A percentile compares a stretch with the other conserved stretches of the same genome.
These are phyloP conservation scores for Cheirogaleus medius DNA, from an alignment of 2,113 vertebrate species.

Conservation along the genomic window DNA sequence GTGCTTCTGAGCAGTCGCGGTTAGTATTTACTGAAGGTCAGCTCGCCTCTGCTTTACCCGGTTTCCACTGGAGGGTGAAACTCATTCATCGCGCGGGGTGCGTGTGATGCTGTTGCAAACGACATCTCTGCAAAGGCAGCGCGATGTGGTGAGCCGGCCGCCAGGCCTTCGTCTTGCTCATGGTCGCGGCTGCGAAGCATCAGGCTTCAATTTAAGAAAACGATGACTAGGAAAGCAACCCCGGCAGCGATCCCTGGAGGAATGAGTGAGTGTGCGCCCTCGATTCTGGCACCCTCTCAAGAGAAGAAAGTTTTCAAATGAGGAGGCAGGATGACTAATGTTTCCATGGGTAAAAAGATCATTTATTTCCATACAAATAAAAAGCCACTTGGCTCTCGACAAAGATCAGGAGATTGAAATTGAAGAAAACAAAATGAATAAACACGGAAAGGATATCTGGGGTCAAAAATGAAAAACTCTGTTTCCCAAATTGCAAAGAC, in stretches of 20 bases:
- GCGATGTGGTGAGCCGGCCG: neutral
- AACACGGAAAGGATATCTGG: slow-evolving; percentile 57
- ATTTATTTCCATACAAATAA: slow-evolving; percentile 71
- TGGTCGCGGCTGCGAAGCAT: slow-evolving; percentile 6
- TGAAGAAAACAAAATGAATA: slow-evolving; percentile 67
- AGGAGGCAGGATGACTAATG: slow-evolving; percentile 69
- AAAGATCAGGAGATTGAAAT: slow-evolving; percentile 72
- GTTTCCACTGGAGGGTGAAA: neutral
- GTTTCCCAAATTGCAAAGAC: neutral
- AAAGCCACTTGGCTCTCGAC: slow-evolving; percentile 64
- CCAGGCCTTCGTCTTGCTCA: slow-evolving; percentile 26
- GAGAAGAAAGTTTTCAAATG: slow-evolving; percentile 48
- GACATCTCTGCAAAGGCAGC: neutral
- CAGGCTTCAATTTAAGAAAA: slow-evolving; percentile 42
- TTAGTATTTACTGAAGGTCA: neutral
- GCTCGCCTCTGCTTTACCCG: neutral
- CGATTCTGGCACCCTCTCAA: slow-evolving; percentile 20
- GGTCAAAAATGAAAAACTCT: slow-evolving; percentile 40
- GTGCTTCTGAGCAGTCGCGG: neutral
- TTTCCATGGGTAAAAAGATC: slow-evolving; percentile 67
- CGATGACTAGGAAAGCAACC: neutral
- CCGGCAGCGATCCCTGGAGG: neutral
- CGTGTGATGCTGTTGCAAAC: neutral
- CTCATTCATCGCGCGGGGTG: neutral
- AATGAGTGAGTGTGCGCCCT: neutral